Evolutionary conservation across 2,113 vertebrate genomes (phyloP).

Genomic region (Dipodomys merriami): DNA sequence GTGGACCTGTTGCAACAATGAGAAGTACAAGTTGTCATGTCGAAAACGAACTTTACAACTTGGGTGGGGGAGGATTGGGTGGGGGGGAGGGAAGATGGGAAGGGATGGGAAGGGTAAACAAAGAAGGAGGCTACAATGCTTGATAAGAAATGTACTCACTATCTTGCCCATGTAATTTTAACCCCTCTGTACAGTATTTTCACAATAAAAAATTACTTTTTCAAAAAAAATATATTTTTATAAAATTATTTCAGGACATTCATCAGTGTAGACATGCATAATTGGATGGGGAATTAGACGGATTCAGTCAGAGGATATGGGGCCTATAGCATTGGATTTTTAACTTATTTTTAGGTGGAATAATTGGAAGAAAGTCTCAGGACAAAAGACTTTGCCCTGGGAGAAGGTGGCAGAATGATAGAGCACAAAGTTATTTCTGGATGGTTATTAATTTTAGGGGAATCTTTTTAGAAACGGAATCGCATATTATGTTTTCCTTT

Average conservation of each 20-base stretch:
- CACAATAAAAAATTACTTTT: no score
- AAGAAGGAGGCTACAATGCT: no score
- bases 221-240: neutral
- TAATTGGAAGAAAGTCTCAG: neutral
- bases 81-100: no score
- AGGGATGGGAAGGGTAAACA: no score
- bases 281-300: neutral
- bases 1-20: no score
- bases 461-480: neutral
- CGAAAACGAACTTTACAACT: no score
- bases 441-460: neutral
- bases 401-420: neutral
- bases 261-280: neutral
- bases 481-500: neutral
- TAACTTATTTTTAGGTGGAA: neutral
- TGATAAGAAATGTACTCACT: no score
- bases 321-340: neutral
- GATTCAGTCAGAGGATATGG: neutral
- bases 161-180: no score
- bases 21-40: no score
- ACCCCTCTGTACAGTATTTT: no score
- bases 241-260: neutral
- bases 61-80: no score
- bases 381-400: neutral
- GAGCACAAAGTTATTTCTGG: neutral